Conservation (phyloP, 2,888 invertebrate species). For the Amiota communis region DNA sequence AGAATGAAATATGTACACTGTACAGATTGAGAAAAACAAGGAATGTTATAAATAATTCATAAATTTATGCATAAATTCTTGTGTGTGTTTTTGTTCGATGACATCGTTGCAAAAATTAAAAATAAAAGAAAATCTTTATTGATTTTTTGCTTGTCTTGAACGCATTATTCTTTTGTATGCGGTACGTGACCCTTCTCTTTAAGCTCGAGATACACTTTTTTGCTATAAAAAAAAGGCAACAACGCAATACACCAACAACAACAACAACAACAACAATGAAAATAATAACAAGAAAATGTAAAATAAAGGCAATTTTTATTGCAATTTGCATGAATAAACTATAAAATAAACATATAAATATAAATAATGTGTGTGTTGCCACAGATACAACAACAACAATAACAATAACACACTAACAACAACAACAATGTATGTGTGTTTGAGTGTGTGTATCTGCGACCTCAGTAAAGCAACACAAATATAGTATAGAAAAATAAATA, state of each 20-base stretch:
- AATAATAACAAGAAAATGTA: slow-evolving; percentile 50
- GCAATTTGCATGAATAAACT: slow-evolving; percentile 71
- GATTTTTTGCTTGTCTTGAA: slow-evolving; percentile 61
- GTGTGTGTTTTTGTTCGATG: background rate
- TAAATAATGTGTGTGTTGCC: slow-evolving; percentile 64
- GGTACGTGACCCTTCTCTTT: no score
- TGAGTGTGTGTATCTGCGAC: no score
- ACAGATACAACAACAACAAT: slow-evolving; percentile 52
- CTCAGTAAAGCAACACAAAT: slow-evolving; percentile 36
- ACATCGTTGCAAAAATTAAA: slow-evolving; percentile 34
- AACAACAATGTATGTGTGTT: slow-evolving; percentile 1
- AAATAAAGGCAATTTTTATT: slow-evolving; percentile 65
- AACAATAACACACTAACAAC: slow-evolving; percentile 34
- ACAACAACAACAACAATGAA: slow-evolving; percentile 29
- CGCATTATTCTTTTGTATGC: slow-evolving; percentile 6
- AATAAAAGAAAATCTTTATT: slow-evolving; percentile 52
- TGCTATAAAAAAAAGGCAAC: background rate
- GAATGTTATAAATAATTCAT: slow-evolving; percentile 62
- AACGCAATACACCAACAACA: background rate
- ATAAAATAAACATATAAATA: slow-evolving; percentile 69
- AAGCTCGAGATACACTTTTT: no score
- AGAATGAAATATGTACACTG: no score
- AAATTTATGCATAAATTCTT: no score
- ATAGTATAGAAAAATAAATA: slow-evolving; percentile 36
- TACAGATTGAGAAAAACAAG: no score